phyloP scores from a whole-genome alignment of 1,140 invertebrate species.

The Cyclina sinensis region DNA sequence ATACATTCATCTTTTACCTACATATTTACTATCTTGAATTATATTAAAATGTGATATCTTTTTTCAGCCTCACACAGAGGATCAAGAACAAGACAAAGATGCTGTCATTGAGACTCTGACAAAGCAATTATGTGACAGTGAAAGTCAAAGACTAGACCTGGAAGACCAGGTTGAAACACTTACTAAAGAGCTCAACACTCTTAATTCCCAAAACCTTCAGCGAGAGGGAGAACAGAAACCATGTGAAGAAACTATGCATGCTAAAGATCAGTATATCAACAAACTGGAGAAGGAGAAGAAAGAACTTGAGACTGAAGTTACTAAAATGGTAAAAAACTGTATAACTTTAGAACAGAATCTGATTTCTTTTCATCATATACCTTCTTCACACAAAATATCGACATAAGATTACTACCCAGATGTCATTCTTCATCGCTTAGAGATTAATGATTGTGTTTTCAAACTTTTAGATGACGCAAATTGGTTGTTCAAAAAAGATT shows the following conservation, averaged over 20 bases:
- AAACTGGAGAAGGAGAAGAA: slow-evolving; percentile 64
- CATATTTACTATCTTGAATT: background rate
- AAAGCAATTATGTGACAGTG: slow-evolving; percentile 66
- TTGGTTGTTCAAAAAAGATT: too few species aligned
- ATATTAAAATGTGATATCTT: background rate
- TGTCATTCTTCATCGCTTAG: too few species aligned
- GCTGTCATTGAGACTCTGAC: slow-evolving; percentile 43
- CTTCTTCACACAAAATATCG: too few species aligned
- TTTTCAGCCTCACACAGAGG: background rate
- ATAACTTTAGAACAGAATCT: too few species aligned
- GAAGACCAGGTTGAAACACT: slow-evolving; percentile 57
- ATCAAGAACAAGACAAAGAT: background rate
- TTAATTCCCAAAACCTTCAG: background rate
- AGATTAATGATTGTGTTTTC: too few species aligned
- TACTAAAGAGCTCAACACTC: slow-evolving; percentile 8
- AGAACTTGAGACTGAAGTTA: slow-evolving; percentile 34
- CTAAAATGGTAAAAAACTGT: slow-evolving; percentile 58
- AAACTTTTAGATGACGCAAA: too few species aligned
- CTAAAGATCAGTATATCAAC: slow-evolving; percentile 62
- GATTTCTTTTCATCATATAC: too few species aligned
- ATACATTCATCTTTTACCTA: background rate
- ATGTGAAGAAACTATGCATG: slow-evolving; percentile 62
- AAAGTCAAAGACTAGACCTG: slow-evolving; percentile 55
- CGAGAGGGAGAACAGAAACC: slow-evolving; percentile 38
- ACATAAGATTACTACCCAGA: too few species aligned